Evolutionary conservation across 2,113 vertebrate genomes (phyloP).

Genomic region (Hemibagrus wyckioides): DNA sequence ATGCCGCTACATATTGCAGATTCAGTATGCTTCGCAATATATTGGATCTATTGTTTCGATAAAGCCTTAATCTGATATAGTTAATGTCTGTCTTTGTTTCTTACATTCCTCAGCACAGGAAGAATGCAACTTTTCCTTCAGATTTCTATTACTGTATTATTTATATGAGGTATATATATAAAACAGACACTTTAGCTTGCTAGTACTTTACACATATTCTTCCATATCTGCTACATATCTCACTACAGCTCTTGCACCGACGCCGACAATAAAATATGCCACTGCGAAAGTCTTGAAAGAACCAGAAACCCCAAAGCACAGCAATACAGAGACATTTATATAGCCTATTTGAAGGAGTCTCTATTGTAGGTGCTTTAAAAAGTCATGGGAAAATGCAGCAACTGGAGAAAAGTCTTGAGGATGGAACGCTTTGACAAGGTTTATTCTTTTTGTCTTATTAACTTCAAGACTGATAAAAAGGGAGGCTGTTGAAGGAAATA

Average conservation of each 20-base stretch:
- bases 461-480: neutral
- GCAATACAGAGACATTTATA: neutral
- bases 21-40: neutral
- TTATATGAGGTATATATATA: neutral
- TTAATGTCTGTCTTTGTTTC: neutral
- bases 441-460: neutral
- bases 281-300: neutral
- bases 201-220: neutral
- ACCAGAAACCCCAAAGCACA: neutral
- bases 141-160: neutral
- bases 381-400: neutral
- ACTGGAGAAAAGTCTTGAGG: neutral
- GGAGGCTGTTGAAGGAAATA: neutral
- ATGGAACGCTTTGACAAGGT: neutral
- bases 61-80: neutral
- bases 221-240: neutral
- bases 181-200: neutral
- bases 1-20: neutral
- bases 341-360: neutral
- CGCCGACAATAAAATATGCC: neutral
- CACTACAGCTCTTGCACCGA: neutral
- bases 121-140: neutral
- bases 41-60: neutral
- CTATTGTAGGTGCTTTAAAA: neutral
- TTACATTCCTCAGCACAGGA: neutral